phyloP scores from a whole-genome alignment of 53 echinoderm and acorn worm species.

The Astropecten irregularis region DNA sequence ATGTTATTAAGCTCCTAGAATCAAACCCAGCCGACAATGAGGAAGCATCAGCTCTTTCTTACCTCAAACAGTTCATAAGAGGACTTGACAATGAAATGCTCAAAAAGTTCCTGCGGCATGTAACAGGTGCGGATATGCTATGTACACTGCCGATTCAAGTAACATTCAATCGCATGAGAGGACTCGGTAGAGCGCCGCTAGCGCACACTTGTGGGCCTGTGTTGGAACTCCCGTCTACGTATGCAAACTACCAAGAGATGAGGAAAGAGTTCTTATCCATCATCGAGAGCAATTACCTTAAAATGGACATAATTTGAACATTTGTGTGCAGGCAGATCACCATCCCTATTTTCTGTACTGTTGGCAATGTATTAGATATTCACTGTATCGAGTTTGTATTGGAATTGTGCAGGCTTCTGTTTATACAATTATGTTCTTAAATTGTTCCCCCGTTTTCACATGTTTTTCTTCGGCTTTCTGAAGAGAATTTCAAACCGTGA shows the following conservation, averaged over 20 bases:
- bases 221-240: slow-evolving; percentile 26
- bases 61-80: slow-evolving; percentile 49
- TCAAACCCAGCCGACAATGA: slow-evolving; percentile 9
- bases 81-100: slow-evolving; percentile 18
- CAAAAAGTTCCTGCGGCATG: slow-evolving; percentile 16
- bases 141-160: background rate
- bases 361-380: no score
- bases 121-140: background rate
- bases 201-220: slow-evolving; percentile 29
- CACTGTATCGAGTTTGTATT: no score
- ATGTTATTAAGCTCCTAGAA: slow-evolving; percentile 27
- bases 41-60: background rate
- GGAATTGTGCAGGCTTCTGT: no score
- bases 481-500: no score
- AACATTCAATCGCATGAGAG: slow-evolving; percentile 15
- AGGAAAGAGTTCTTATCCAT: slow-evolving; percentile 18
- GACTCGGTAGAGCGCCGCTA: slow-evolving; percentile 31
- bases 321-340: no score
- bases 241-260: background rate
- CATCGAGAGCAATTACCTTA: slow-evolving; percentile 9
- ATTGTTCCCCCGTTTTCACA: no score
- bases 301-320: slow-evolving; percentile 50
- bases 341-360: no score
- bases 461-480: no score
- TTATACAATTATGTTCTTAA: no score